Base-by-base conservation (phyloP, 2,888 invertebrate genomes). In the Homarus gammarus region DNA sequence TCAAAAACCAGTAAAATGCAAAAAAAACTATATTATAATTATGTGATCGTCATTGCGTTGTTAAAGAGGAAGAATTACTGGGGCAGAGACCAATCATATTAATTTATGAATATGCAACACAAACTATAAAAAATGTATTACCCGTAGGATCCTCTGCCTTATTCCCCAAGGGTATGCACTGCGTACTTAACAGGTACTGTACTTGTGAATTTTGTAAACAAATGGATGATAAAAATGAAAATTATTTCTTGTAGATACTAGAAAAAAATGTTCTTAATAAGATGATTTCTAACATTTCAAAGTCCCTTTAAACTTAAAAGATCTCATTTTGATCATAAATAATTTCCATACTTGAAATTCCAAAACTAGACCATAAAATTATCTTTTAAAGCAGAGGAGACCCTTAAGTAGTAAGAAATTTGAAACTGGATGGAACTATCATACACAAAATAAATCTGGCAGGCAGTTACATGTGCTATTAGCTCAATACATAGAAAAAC, bases 391-490 rank as follows among this genome's bases (percentile, higher is more conserved):
- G 78, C 78, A 78, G 78, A 78, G 78, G 78, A 78, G 36, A 78
- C 56, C 38, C 78, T 78, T 51, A 78, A 36, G 40, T 31, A 44
- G 44, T 77, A 36, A 78, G 33, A 31, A 18, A 78, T 27, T 2
- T 56, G 18, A 56, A 33, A 49, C 44, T 83, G 82, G 82, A 83
- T 68, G 82, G 82, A 83, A 49, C 64, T 36, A 83, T 83, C 70
- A 70, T 83, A 83, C 68, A 56, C 22, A 49, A 83, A 40, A 49
- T 22, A 81, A 83, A 83, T 49, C 38, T 56, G 38, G 64, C 38
- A 64, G 56, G 81, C 81, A 56, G 38, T 64, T 64, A 10, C 61
- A 81, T 81, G 38, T 61, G 22, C 51, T 36, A 36, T 79, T 56
- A 79, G 51, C 56, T 56, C 10, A 22, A 31, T 61, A 64, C 38